A percentile compares a stretch with the other conserved stretches of the same genome.
These are phyloP conservation scores for Elephas maximus DNA, from an alignment of 2,113 vertebrate species.

Conservation along the genomic window DNA sequence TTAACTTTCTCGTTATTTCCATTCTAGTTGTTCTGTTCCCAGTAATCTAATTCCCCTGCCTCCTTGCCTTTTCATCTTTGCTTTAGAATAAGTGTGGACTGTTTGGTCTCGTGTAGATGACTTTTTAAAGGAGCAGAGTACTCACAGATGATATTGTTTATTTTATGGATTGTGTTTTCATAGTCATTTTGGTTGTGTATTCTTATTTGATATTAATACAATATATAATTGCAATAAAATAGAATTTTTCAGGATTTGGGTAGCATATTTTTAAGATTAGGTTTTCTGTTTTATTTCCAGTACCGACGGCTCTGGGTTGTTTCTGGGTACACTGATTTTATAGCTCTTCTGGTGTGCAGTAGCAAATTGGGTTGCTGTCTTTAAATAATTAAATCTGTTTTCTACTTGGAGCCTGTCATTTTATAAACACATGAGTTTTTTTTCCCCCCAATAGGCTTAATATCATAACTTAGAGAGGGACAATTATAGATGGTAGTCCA, in stretches of 20 bases:
- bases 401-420: background rate
- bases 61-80: background rate
- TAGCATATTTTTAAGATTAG: constrained; percentile 28
- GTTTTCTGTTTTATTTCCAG: constrained; percentile 34
- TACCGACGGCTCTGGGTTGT: background rate
- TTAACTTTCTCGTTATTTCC: background rate
- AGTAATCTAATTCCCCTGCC: background rate
- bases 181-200: constrained; percentile 37
- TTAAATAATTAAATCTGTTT: constrained; percentile 48
- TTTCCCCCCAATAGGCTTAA: background rate
- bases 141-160: background rate
- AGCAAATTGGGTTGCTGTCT: constrained; percentile 5
- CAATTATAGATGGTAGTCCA: background rate
- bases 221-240: constrained; percentile 6
- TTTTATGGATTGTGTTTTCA: background rate
- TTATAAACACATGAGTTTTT: background rate
- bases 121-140: background rate
- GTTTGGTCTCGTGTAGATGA: background rate
- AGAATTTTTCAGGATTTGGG: constrained; percentile 38
- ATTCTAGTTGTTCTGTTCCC: background rate
- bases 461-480: background rate
- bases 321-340: background rate
- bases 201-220: constrained; percentile 50
- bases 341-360: background rate
- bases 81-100: background rate